These are phyloP conservation scores for Cetonia aurata DNA, from an alignment of 2,888 invertebrate species.

Conservation along the genomic window DNA sequence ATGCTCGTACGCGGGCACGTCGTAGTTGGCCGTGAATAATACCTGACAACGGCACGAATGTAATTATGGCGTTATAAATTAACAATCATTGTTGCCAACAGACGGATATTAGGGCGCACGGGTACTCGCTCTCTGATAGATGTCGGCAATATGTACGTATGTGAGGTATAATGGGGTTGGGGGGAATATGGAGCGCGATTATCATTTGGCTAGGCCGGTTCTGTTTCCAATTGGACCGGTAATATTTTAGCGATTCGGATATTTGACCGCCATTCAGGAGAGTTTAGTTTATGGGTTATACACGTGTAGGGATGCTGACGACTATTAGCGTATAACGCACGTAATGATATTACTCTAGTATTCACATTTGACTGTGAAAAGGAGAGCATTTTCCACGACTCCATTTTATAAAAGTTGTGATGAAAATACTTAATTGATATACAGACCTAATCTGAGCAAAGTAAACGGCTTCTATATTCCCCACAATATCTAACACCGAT, in stretches of 20 bases:
- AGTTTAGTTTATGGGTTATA: background rate
- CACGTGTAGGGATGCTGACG: too few relatives aligned
- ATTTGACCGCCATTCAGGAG: background rate
- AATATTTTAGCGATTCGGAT: conserved; percentile 15
- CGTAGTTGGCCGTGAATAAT: conserved; percentile 29
- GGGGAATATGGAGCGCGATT: background rate
- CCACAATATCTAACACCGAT: too few relatives aligned
- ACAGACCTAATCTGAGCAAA: too few relatives aligned
- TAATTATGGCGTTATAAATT: conserved; percentile 51
- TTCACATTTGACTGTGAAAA: too few relatives aligned
- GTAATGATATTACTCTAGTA: too few relatives aligned
- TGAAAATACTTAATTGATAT: too few relatives aligned
- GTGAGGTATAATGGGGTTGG: background rate
- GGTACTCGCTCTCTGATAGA: conserved; percentile 45
- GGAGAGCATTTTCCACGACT: too few relatives aligned
- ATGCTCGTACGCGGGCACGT: background rate
- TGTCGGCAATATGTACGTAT: conserved; percentile 44
- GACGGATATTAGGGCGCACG: conserved; percentile 47
- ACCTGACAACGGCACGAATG: conserved; percentile 46
- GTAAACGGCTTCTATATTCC: too few relatives aligned
- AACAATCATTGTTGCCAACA: conserved; percentile 49
- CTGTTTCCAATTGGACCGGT: conserved; percentile 25
- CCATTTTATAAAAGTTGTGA: too few relatives aligned
- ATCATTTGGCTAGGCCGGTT: conserved; percentile 1
- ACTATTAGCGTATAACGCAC: background rate